phyloP scores from a whole-genome alignment of 2,113 vertebrate species.

The Sphaerodactylus townsendi region DNA sequence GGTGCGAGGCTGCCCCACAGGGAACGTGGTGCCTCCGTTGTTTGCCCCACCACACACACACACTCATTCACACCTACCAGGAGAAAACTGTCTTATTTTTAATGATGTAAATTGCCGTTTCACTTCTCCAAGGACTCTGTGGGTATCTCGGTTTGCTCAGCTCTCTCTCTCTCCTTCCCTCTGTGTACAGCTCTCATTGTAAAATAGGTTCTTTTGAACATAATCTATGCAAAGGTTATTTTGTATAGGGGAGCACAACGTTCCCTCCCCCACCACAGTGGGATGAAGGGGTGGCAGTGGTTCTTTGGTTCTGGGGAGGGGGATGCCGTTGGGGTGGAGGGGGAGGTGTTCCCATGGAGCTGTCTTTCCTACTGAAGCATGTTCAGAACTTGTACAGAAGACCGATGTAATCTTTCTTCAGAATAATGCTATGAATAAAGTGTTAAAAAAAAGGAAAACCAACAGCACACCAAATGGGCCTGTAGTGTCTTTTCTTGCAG shows the following conservation, averaged over 20 bases:
- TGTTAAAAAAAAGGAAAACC: slow-evolving; percentile 18
- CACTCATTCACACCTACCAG: neutral
- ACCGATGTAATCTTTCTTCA: slow-evolving; percentile 45
- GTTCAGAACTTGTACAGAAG: slow-evolving; percentile 46
- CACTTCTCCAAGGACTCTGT: slow-evolving; percentile 4
- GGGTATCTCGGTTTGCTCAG: slow-evolving; percentile 10
- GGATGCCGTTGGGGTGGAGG: slow-evolving; percentile 28
- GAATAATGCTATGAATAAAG: slow-evolving; percentile 48
- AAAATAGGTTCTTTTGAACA: slow-evolving; percentile 54
- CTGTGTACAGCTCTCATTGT: slow-evolving; percentile 39
- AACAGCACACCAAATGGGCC: neutral
- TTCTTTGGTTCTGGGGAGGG: slow-evolving; percentile 18
- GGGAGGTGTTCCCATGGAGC: slow-evolving; percentile 38
- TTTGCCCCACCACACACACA: neutral
- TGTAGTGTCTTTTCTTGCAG: neutral
- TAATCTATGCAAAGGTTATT: slow-evolving; percentile 56
- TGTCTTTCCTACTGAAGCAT: slow-evolving; percentile 47
- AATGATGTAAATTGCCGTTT: slow-evolving; percentile 21
- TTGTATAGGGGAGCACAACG: slow-evolving; percentile 46
- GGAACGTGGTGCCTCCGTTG: neutral
- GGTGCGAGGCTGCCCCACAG: neutral
- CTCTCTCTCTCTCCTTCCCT: neutral
- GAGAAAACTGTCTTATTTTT: slow-evolving; percentile 8
- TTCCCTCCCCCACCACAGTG: slow-evolving; percentile 24
- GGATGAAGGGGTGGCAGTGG: neutral